Conservation (phyloP, 1,140 invertebrate species). For the Palaemon carinicauda region DNA sequence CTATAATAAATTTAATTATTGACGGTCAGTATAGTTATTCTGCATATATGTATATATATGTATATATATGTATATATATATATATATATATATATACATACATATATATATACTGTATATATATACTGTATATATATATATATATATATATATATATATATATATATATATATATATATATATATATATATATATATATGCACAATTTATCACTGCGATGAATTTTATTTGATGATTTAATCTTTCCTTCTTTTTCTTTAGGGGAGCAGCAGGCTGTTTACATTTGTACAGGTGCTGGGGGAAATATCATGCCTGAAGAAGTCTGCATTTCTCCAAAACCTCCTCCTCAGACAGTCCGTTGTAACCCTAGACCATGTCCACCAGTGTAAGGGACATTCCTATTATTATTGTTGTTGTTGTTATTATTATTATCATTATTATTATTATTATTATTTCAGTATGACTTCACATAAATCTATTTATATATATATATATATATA, state of each 20-base stretch:
- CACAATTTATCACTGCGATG: neutral
- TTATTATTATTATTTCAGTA: neutral
- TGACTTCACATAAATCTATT: no score
- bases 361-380: conserved; percentile 38
- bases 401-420: neutral
- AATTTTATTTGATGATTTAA: neutral
- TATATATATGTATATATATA: no score
- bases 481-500: no score
- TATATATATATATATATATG: no score
- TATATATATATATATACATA: no score
- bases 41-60: no score
- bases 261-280: conserved; percentile 51
- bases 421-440: neutral
- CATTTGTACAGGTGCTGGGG: conserved; percentile 40
- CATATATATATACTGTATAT: no score
- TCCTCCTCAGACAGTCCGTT: conserved; percentile 31
- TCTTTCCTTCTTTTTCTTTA: neutral
- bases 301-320: conserved; percentile 26
- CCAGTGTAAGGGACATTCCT: neutral
- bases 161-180: no score
- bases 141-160: no score
- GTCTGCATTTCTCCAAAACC: conserved; percentile 30
- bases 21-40: no score
- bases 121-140: no score
- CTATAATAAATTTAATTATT: no score